These are phyloP conservation scores for Gracilinanus agilis DNA, from an alignment of 2,113 vertebrate species.

Conservation along the genomic window DNA sequence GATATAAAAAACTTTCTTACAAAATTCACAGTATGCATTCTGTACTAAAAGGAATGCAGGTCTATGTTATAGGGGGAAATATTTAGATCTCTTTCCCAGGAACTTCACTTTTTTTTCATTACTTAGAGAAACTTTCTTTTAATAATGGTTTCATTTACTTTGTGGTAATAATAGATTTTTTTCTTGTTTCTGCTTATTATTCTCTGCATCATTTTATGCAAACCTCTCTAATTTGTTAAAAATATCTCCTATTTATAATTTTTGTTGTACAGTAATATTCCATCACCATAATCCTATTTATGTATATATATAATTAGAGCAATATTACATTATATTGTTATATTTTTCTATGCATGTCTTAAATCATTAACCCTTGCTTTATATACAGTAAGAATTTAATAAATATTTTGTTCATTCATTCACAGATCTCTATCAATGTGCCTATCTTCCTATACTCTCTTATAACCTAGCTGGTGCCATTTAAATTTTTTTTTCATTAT, in stretches of 20 bases:
- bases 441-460: neutral
- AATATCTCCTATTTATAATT: neutral
- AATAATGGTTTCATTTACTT: neutral
- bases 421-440: neutral
- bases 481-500: neutral
- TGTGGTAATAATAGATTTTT: neutral
- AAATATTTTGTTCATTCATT: neutral
- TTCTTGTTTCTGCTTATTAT: neutral
- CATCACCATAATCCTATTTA: neutral
- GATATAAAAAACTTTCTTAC: neutral
- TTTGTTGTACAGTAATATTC: neutral
- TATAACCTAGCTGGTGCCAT: neutral
- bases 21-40: neutral
- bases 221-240: neutral
- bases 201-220: neutral
- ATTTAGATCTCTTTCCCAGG: neutral
- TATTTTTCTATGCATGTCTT: neutral
- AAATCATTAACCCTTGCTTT: neutral
- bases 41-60: neutral
- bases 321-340: neutral
- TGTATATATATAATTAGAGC: neutral
- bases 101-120: neutral
- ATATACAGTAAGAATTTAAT: neutral
- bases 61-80: neutral
- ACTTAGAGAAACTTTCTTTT: neutral